Evolutionary conservation across 2,888 invertebrate genomes (phyloP).

Genomic region (Caenorhabditis becei): DNA sequence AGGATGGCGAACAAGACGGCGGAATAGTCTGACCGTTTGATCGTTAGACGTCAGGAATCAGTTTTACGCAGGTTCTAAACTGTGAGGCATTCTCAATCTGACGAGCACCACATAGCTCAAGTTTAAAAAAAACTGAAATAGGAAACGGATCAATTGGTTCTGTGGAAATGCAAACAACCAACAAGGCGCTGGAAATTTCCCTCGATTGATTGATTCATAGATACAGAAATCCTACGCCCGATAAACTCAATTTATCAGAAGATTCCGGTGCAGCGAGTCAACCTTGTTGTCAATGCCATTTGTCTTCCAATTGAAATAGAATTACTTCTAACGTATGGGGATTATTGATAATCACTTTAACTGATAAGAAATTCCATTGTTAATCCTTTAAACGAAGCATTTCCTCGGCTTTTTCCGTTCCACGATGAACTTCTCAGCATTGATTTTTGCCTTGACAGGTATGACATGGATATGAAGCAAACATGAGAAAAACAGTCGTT

Average conservation of each 20-base stretch:
- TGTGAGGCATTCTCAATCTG: no score
- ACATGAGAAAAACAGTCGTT: neutral
- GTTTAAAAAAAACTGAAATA: no score
- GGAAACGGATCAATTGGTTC: no score
- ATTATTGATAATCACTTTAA: slow-evolving; percentile 57
- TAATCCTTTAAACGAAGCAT: slow-evolving; percentile 46
- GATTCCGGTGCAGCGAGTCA: slow-evolving; percentile 6
- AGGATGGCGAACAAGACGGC: neutral
- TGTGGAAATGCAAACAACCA: no score
- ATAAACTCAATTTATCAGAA: no score
- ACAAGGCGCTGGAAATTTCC: no score
- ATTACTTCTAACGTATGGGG: slow-evolving; percentile 13
- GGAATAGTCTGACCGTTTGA: no score
- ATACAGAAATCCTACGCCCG: no score
- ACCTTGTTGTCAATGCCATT: slow-evolving; percentile 21
- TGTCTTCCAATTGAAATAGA: slow-evolving; percentile 17
- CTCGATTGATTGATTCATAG: no score
- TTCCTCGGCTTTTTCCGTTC: slow-evolving; percentile 34
- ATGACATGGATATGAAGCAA: neutral
- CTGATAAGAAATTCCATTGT: slow-evolving; percentile 49
- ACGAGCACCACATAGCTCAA: no score
- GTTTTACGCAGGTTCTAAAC: no score
- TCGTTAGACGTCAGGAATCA: no score
- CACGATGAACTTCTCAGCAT: slow-evolving; percentile 33
- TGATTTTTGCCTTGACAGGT: slow-evolving; percentile 47